Base-by-base conservation (phyloP, 2,797 vertebrate genomes). In the Sebastolobus alascanus region DNA sequence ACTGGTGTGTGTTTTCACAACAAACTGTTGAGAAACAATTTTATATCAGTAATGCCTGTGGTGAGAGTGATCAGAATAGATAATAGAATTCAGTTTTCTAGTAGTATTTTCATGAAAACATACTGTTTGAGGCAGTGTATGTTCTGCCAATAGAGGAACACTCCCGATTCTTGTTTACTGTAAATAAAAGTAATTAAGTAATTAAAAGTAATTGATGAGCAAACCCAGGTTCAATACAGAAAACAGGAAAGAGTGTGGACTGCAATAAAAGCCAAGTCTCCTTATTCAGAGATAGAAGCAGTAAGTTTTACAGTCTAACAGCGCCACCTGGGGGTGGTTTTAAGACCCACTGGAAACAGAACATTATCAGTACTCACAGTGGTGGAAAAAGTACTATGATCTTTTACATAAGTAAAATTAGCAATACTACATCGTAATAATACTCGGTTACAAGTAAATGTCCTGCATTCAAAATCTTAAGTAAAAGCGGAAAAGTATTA, bases 291-390 rank as follows among this genome's bases (percentile, higher is more conserved):
- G 46, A 46, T 46, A 68, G 31, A 12, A 31, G n/a, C 0, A 2
- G 25, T 0, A 4, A 8, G 43, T 18, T 8, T 25, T 4, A 54
- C 38, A 5, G 84, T 68, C 37, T 22, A 8, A 72, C 73, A 84
- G 84, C 3, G 86, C 59, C 93, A 78, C 90, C 92, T 73, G 25
- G 76, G 91, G 93, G 87, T 60, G 1, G 0, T 6, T 75, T 33
- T 4, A 2, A 50, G n/a, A 38, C 12, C 2, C 4, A 54, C 3
- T 22, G 7, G 12, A 56, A 2, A 25, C 22, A 25, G 31, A 54
- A 3, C 38, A 69, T 31, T 0, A 22, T 43, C 66, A 61, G 43
- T 7, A 3, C 14, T 75, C n/a, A n/a, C 1, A 3, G 50, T 35
- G 4, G 12, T 69, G 52, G 33, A 27, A 25, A 31, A 55, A 55